Evolutionary conservation across 2,797 vertebrate species (phyloP).

Genomic region (Pyrocephalus nanus): DNA sequence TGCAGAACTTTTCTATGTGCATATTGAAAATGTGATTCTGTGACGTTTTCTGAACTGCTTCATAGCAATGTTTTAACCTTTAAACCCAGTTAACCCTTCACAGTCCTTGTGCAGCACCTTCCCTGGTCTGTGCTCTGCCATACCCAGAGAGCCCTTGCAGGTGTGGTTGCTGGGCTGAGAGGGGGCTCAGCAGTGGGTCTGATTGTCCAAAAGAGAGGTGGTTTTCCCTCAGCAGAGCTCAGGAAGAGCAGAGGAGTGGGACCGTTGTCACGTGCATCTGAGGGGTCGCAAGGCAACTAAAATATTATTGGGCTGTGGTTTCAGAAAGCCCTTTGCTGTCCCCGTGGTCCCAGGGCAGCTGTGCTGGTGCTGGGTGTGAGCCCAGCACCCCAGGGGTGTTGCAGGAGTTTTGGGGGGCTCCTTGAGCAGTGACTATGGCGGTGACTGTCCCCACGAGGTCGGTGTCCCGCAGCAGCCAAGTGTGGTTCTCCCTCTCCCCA

Average conservation of each 20-base stretch:
- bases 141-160: rapidly evolving
- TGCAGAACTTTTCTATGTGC: rapidly evolving
- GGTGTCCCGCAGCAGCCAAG: not conserved
- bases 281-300: not conserved
- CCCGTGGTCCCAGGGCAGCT: rapidly evolving
- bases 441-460: not conserved
- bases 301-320: rapidly evolving
- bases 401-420: not conserved
- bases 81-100: not conserved
- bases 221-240: not conserved
- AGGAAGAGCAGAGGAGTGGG: not conserved
- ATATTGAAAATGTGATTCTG: not conserved
- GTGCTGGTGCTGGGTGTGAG: not conserved
- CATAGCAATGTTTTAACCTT: not conserved
- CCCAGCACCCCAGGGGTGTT: rapidly evolving
- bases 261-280: rapidly evolving
- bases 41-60: not conserved
- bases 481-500: constrained; percentile 31
- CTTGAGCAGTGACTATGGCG: not conserved
- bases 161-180: not conserved
- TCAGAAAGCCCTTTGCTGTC: not conserved
- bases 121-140: not conserved
- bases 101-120: not conserved
- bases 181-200: not conserved
- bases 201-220: not conserved